phyloP scores from a whole-genome alignment of 1,140 invertebrate species.

The Leptinotarsa defecta region DNA sequence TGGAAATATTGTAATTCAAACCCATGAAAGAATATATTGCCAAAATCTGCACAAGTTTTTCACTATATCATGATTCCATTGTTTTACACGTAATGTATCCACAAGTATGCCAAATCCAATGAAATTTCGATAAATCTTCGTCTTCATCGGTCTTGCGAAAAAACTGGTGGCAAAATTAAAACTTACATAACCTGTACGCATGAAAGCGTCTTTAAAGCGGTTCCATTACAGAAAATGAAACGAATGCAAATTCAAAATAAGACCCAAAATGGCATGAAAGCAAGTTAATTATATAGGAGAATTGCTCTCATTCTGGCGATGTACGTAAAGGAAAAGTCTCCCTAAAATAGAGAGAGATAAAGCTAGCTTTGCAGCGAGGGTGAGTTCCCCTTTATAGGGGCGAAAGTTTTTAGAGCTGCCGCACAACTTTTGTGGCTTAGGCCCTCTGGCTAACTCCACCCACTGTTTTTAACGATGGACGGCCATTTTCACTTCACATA shows the following conservation, averaged over 20 bases:
- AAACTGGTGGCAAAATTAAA: conserved; percentile 46
- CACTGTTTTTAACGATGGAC: conserved; percentile 53
- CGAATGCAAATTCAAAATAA: conserved; percentile 49
- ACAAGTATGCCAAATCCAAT: conserved; percentile 35
- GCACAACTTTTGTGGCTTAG: conserved; percentile 55
- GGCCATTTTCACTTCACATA: conserved; percentile 56
- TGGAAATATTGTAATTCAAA: too few relatives aligned
- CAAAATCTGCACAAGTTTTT: too few relatives aligned
- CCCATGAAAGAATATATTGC: too few relatives aligned
- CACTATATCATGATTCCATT: neutral
- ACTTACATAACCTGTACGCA: conserved; percentile 54
- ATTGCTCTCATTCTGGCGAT: conserved; percentile 44
- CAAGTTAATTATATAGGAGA: conserved; percentile 54
- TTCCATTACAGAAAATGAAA: conserved; percentile 46
- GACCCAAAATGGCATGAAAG: conserved; percentile 53
- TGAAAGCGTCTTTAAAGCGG: conserved; percentile 47
- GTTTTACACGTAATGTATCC: neutral
- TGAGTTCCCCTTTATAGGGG: conserved; percentile 46
- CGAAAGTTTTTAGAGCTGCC: conserved; percentile 52
- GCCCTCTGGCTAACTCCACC: conserved; percentile 52
- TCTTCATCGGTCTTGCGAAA: conserved; percentile 40
- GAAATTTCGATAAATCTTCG: conserved; percentile 50
- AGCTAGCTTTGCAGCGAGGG: conserved; percentile 46
- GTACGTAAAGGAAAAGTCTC: conserved; percentile 44
- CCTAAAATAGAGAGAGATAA: conserved; percentile 46